phyloP scores from a whole-genome alignment of 2,113 vertebrate species.

The Oryzias celebensis region DNA sequence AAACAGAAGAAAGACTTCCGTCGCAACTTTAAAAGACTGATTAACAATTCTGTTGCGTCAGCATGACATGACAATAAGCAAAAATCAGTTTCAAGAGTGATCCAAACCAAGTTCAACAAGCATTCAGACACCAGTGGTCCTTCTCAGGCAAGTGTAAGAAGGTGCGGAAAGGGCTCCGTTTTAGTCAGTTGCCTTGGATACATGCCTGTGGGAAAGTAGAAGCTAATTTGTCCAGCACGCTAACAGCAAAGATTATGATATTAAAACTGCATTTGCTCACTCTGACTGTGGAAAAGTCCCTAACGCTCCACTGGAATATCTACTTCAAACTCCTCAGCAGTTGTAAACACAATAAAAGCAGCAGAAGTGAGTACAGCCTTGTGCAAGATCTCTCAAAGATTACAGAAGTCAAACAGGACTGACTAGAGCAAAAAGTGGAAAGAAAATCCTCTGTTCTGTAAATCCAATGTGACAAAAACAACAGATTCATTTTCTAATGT shows the following conservation, averaged over 20 bases:
- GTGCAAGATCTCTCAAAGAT: neutral
- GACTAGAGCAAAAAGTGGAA: no score
- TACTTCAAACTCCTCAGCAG: constrained; percentile 7
- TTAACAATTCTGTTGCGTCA: constrained; percentile 27
- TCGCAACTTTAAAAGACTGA: constrained; percentile 20
- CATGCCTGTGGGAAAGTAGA: constrained; percentile 72
- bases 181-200: constrained; percentile 72
- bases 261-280: constrained; percentile 21
- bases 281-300: constrained; percentile 28
- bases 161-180: constrained; percentile 65
- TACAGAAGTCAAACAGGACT: neutral
- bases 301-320: constrained; percentile 22
- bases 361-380: neutral
- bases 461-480: no score
- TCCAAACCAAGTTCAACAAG: constrained; percentile 73
- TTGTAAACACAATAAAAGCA: neutral
- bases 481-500: no score
- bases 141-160: constrained; percentile 78
- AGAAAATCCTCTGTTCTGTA: no score
- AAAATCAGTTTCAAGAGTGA: constrained; percentile 59
- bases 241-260: constrained; percentile 1
- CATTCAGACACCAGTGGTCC: constrained; percentile 81
- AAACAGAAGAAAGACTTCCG: constrained; percentile 14
- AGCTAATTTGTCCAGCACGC: constrained; percentile 2
- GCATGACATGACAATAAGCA: constrained; percentile 63